phyloP scores from a whole-genome alignment of 2,113 vertebrate genomes.

The Oncorhynchus tshawytscha region DNA sequence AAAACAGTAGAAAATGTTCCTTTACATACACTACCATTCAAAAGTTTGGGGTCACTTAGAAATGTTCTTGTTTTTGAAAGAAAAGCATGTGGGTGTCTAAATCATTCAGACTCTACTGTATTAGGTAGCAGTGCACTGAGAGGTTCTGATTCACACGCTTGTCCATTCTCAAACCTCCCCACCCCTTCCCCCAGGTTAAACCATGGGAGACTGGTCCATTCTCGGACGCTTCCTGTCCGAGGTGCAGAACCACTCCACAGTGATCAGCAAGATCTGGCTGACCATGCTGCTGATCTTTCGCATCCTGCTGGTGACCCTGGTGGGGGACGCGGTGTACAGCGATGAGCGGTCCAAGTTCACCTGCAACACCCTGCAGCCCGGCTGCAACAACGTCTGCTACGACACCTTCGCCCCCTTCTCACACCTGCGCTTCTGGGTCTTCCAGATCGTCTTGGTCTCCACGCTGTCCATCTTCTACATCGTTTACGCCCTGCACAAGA shows the following conservation, averaged over 20 bases:
- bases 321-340: slow-evolving; percentile 68
- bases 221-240: slow-evolving; percentile 71
- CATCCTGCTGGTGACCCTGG: slow-evolving; percentile 71
- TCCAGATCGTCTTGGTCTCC: slow-evolving; percentile 72
- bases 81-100: too few species aligned
- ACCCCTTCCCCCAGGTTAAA: slow-evolving; percentile 25
- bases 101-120: too few species aligned
- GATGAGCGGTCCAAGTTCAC: slow-evolving; percentile 73
- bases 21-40: too few species aligned
- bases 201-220: slow-evolving; percentile 73
- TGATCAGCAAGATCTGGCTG: slow-evolving; percentile 76
- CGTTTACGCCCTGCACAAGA: slow-evolving; percentile 70
- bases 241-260: slow-evolving; percentile 72
- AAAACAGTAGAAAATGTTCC: too few species aligned
- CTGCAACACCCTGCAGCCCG: slow-evolving; percentile 72
- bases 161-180: not conserved
- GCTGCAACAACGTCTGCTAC: slow-evolving; percentile 70
- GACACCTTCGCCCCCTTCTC: slow-evolving; percentile 68
- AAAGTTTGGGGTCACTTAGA: too few species aligned
- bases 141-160: slow-evolving; percentile 7
- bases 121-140: not conserved
- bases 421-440: slow-evolving; percentile 71
- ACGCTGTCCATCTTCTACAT: slow-evolving; percentile 72
- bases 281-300: slow-evolving; percentile 69
- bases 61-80: too few species aligned